Percentiles rank a stretch among this genome's conserved stretches.
Evolutionary conservation across 1,140 invertebrate genomes (phyloP).

Genomic region (Elysia chlorotica): DNA sequence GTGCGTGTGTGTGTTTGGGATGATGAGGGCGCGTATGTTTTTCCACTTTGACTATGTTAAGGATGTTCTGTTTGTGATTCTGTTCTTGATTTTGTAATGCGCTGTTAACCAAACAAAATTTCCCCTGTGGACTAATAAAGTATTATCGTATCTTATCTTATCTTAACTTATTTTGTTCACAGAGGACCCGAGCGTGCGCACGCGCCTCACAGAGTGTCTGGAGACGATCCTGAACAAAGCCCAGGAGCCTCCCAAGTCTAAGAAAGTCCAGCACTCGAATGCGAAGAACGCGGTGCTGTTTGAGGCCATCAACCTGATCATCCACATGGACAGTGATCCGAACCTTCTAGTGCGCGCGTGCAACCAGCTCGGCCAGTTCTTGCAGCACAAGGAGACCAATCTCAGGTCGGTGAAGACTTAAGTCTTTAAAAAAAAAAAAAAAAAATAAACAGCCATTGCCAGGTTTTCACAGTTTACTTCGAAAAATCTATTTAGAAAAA

Average conservation of each 20-base stretch:
- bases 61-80: too few species aligned
- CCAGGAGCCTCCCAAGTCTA: conserved; percentile 99
- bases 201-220: conserved; percentile 94
- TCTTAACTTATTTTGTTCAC: too few species aligned
- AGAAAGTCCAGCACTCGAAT: conserved; percentile 99
- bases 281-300: conserved; percentile 99
- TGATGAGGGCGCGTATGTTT: too few species aligned
- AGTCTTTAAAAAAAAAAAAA: too few species aligned
- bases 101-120: too few species aligned
- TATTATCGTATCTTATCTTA: too few species aligned
- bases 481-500: neutral
- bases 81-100: too few species aligned
- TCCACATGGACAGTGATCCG: conserved; percentile 98
- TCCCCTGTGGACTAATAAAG: too few species aligned
- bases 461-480: neutral
- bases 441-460: too few species aligned
- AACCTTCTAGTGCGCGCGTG: conserved; percentile 96
- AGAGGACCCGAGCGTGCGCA: conserved; percentile 93
- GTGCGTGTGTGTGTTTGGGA: too few species aligned
- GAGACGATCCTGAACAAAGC: conserved; percentile 99
- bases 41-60: too few species aligned
- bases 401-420: too few species aligned
- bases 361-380: conserved; percentile 97
- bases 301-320: conserved; percentile 99
- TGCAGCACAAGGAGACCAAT: conserved; percentile 98